A percentile compares a stretch with the other conserved stretches of the same genome.
Conservation (phyloP, 2,888 invertebrate genomes). For the Sisyra nigra region DNA sequence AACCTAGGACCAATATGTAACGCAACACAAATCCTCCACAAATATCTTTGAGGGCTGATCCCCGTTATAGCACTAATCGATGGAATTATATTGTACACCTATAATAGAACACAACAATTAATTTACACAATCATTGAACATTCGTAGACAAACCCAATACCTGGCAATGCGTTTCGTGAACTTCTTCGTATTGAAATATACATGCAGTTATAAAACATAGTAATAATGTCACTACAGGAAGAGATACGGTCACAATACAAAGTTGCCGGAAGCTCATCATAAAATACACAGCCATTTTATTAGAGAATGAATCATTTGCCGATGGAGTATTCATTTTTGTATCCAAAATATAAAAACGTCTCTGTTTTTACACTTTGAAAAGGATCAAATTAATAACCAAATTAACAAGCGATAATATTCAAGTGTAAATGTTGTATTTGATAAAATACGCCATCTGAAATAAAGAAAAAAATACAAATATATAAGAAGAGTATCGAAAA, state of each 20-base stretch:
- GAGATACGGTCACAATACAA: constrained; percentile 66
- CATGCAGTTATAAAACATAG: constrained; percentile 80
- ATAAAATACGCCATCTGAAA: no score
- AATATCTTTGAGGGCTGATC: constrained; percentile 78
- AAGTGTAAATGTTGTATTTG: no score
- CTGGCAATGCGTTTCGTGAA: constrained; percentile 88
- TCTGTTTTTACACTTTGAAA: no score
- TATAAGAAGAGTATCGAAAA: no score
- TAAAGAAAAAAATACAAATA: no score
- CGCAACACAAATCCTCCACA: constrained; percentile 85
- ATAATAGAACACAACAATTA: constrained; percentile 15
- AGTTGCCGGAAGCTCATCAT: constrained; percentile 61
- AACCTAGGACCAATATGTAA: constrained; percentile 83
- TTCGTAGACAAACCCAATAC: constrained; percentile 37
- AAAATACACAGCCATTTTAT: constrained; percentile 40
- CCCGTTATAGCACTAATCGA: constrained; percentile 94
- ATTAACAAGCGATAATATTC: no score
- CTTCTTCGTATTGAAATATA: constrained; percentile 82
- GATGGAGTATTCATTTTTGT: no score
- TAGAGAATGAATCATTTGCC: not conserved
- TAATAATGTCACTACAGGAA: constrained; percentile 71
- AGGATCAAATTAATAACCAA: no score
- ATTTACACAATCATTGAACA: not conserved
- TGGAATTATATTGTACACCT: constrained; percentile 90
- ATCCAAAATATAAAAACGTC: no score